Evolutionary conservation across 2,888 invertebrate species (phyloP).

Genomic region (Limnephilus lunatus): DNA sequence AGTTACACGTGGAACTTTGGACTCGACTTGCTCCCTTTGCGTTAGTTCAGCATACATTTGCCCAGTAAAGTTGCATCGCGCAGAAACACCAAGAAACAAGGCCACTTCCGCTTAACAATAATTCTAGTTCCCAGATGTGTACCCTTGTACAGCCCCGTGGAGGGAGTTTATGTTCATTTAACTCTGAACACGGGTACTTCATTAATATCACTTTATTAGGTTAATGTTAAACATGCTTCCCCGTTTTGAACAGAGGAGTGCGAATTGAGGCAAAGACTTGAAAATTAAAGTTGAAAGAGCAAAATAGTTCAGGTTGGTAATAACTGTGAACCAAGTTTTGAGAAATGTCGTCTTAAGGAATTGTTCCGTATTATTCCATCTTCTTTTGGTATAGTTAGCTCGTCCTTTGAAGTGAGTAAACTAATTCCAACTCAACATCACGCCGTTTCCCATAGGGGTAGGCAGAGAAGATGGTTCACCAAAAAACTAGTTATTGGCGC

Average conservation of each 20-base stretch:
- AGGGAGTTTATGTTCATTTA: not conserved
- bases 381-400: not conserved
- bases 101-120: not conserved
- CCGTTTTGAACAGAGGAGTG: not conserved
- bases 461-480: too few relatives aligned
- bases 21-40: not conserved
- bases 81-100: not conserved
- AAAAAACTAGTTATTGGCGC: too few relatives aligned
- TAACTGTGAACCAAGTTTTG: not conserved
- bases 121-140: not conserved
- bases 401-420: not conserved
- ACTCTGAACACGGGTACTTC: not conserved
- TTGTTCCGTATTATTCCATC: not conserved
- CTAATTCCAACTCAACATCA: too few relatives aligned
- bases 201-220: not conserved
- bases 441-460: too few relatives aligned
- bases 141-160: not conserved
- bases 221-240: not conserved
- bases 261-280: not conserved
- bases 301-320: not conserved
- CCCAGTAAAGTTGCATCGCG: not conserved
- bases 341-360: not conserved
- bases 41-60: not conserved
- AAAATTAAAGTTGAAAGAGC: not conserved
- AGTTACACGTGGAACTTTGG: not conserved